phyloP scores from a whole-genome alignment of 2,113 vertebrate species.

The Mormoops blainvillei region DNA sequence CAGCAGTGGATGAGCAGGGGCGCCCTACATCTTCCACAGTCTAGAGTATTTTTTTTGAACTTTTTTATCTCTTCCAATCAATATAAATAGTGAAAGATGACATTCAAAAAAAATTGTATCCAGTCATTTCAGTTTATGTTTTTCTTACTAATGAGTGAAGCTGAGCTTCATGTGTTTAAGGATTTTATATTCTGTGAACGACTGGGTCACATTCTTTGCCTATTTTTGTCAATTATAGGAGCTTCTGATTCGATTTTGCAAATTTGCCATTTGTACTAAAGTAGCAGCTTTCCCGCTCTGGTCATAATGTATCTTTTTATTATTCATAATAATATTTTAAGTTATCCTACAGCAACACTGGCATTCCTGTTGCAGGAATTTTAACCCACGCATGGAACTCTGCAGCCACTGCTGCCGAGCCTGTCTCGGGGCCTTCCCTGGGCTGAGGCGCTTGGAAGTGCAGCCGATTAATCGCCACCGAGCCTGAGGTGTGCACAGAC shows the following conservation, averaged over 20 bases:
- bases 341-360: rapidly evolving
- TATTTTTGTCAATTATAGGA: neutral
- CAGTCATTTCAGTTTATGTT: neutral
- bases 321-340: no score
- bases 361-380: neutral
- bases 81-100: neutral
- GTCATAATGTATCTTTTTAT: neutral
- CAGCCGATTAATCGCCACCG: rapidly evolving
- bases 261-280: neutral
- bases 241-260: neutral
- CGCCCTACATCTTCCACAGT: rapidly evolving
- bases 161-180: no score
- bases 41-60: rapidly evolving
- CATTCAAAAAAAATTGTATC: no score
- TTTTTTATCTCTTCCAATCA: neutral
- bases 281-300: neutral
- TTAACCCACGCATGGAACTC: rapidly evolving
- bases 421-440: neutral
- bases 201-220: neutral
- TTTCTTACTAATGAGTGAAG: neutral
- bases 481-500: neutral
- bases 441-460: neutral
- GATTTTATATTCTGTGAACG: neutral
- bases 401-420: no score
- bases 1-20: neutral